Conservation (phyloP, 2,797 vertebrate species). For the Schizopygopsis pylzovi region DNA sequence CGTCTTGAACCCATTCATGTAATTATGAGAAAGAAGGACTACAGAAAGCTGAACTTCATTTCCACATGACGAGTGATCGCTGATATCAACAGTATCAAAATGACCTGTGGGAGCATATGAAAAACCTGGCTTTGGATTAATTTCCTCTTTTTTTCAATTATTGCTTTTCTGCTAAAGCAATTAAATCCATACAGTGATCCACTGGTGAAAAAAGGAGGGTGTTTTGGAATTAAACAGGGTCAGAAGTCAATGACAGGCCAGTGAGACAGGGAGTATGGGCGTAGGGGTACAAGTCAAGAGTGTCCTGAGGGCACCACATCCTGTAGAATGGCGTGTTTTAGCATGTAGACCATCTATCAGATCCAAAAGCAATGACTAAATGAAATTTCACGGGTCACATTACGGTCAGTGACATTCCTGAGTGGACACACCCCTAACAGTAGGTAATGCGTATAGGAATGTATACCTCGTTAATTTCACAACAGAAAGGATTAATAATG, state of each 20-base stretch:
- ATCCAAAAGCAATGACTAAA: constrained; percentile 37
- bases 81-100: constrained; percentile 25
- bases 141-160: neutral
- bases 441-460: neutral
- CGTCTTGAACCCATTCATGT: constrained; percentile 41
- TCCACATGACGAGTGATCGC: constrained; percentile 23
- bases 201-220: neutral
- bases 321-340: constrained; percentile 29
- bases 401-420: constrained; percentile 45
- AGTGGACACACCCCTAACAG: constrained; percentile 14
- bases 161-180: neutral
- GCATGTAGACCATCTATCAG: constrained; percentile 19
- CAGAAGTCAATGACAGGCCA: constrained; percentile 43
- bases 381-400: constrained; percentile 58
- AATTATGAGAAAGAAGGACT: constrained; percentile 45
- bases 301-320: constrained; percentile 31
- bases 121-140: neutral
- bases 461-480: neutral
- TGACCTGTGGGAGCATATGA: neutral
- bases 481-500: neutral
- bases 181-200: neutral
- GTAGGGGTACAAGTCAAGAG: constrained; percentile 7
- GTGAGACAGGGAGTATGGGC: constrained; percentile 32
- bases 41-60: constrained; percentile 14
- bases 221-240: constrained; percentile 27